Conservation (phyloP, 2,888 invertebrate species). For the Tethea ocularis region DNA sequence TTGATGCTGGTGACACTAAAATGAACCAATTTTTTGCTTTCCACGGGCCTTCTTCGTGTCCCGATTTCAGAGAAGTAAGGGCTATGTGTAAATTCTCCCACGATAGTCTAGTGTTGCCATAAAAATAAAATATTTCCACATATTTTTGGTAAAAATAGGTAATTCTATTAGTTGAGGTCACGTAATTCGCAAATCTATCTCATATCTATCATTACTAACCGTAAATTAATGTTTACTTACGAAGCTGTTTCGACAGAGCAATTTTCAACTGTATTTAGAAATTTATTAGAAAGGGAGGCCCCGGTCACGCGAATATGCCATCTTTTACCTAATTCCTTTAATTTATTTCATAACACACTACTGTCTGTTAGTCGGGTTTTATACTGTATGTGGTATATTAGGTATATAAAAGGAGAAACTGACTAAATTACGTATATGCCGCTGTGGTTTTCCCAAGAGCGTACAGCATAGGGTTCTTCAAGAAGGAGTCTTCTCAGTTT, state of each 20-base stretch:
- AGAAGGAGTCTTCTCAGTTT: no score
- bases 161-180: neutral
- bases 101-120: neutral
- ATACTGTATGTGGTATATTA: conserved; percentile 11
- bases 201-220: conserved; percentile 1
- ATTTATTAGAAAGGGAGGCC: conserved; percentile 37
- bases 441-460: no score
- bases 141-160: neutral
- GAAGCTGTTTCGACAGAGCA: conserved; percentile 26
- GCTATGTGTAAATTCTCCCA: neutral
- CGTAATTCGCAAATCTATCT: conserved; percentile 3
- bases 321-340: conserved; percentile 32
- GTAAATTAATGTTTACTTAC: conserved; percentile 28
- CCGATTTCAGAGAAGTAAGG: neutral
- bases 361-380: conserved; percentile 17
- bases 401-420: no score
- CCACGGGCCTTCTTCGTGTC: no score
- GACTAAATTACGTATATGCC: no score
- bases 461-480: no score
- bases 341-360: conserved; percentile 25
- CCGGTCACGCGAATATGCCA: conserved; percentile 43
- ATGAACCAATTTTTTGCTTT: no score
- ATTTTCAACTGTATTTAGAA: conserved; percentile 35
- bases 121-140: no score
- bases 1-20: no score